phyloP scores from a whole-genome alignment of 2,113 vertebrate species.

The Malurus alboscapulatus region DNA sequence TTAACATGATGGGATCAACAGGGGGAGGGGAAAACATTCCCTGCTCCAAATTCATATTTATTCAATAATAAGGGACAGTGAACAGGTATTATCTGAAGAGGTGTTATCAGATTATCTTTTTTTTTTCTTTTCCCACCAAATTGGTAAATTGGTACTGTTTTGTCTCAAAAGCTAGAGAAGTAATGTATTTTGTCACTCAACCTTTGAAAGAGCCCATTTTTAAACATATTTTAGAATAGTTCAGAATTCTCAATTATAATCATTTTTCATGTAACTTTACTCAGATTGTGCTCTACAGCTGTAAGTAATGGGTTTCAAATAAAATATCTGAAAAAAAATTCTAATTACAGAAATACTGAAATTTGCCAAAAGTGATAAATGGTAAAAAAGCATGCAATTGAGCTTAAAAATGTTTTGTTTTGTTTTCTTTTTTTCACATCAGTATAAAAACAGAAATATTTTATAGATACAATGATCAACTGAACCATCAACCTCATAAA shows the following conservation, averaged over 20 bases:
- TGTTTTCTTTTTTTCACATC: not conserved
- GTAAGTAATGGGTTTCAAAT: not conserved
- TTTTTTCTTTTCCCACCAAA: not conserved
- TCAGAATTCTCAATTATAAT: not conserved
- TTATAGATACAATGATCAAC: not conserved
- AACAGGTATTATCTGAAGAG: not conserved
- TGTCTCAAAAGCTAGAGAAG: slow-evolving; percentile 2
- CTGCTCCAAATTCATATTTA: not conserved
- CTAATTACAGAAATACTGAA: slow-evolving; percentile 12
- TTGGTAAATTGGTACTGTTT: not conserved
- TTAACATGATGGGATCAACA: not conserved
- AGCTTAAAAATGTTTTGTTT: not conserved
- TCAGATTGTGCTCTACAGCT: not conserved
- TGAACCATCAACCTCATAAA: not conserved
- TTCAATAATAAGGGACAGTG: not conserved
- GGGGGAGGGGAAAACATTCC: not conserved
- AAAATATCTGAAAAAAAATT: not conserved
- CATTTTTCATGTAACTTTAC: not conserved
- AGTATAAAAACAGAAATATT: not conserved
- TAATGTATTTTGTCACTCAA: not conserved
- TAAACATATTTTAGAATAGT: not conserved
- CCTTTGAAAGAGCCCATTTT: not conserved
- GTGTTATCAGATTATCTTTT: not conserved
- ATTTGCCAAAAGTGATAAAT: not conserved
- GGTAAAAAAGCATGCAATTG: not conserved